phyloP scores from a whole-genome alignment of 1,140 invertebrate genomes.

The Pseudomyrmex flavicornis region DNA sequence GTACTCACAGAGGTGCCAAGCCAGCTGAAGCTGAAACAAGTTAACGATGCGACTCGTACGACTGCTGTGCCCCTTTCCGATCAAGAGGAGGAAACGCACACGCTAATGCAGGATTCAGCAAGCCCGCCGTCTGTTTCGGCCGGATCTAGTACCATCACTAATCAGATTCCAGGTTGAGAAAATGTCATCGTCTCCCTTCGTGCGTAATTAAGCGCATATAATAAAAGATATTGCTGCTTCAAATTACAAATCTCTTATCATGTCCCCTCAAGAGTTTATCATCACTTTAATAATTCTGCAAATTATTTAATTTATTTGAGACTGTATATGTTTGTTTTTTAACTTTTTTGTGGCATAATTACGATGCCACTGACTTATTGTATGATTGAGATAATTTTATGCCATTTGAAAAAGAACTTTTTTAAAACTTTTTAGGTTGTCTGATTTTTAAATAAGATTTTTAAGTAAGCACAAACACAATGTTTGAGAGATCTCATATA shows the following conservation, averaged over 20 bases:
- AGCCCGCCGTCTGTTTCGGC: conserved; percentile 70
- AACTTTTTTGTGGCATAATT: background rate
- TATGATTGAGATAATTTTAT: conserved; percentile 43
- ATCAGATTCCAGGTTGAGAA: conserved; percentile 82
- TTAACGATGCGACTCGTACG: conserved; percentile 66
- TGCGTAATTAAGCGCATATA: conserved; percentile 17
- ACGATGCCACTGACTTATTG: background rate
- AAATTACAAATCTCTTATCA: conserved; percentile 47
- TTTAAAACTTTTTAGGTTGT: conserved; percentile 14
- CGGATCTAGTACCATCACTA: conserved; percentile 75
- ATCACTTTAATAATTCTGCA: conserved; percentile 18
- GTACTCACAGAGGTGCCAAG: conserved; percentile 84
- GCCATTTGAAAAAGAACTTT: background rate
- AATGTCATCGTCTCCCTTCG: conserved; percentile 17
- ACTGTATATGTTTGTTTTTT: background rate
- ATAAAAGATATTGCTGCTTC: conserved; percentile 46
- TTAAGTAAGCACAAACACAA: conserved; percentile 56
- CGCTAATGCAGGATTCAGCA: conserved; percentile 81
- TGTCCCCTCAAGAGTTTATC: conserved; percentile 7
- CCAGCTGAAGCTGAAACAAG: conserved; percentile 80
- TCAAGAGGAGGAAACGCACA: conserved; percentile 83
- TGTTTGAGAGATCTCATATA: conserved; percentile 61
- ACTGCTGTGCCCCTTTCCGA: conserved; percentile 80
- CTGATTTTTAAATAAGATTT: conserved; percentile 17
- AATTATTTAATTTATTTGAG: conserved; percentile 14